Conservation (phyloP, 35 echinoderm and acorn worm genomes). For the Ophiothrix spiculata region DNA sequence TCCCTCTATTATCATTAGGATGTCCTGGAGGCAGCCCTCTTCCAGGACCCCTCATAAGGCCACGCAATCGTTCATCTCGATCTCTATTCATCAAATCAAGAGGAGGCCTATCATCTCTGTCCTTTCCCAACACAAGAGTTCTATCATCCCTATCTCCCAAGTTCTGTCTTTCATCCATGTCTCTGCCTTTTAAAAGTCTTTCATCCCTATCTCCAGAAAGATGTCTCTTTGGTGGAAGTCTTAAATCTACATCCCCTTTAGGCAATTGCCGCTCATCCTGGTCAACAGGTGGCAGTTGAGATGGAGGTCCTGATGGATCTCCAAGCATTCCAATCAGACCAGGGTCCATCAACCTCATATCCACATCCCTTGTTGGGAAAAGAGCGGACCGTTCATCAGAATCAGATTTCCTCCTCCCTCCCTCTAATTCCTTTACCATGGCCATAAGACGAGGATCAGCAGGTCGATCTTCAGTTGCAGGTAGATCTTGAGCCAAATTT, state of each 20-base stretch:
- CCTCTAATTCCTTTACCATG: slow-evolving; percentile 29
- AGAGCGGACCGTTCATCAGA: not conserved
- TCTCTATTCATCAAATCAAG: not conserved
- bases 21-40: not conserved
- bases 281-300: slow-evolving; percentile 5
- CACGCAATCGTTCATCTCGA: not conserved
- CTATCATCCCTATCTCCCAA: not conserved
- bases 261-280: slow-evolving; percentile 25
- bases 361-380: slow-evolving; percentile 49
- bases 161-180: not conserved
- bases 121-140: not conserved
- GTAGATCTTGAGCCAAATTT: not conserved
- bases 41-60: not conserved
- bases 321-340: not conserved
- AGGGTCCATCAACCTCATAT: slow-evolving; percentile 51
- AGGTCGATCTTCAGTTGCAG: not conserved
- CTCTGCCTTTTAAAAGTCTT: slow-evolving; percentile 11
- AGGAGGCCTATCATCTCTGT: not conserved
- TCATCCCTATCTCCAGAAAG: not conserved
- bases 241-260: not conserved
- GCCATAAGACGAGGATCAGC: slow-evolving; percentile 13
- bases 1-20: not conserved
- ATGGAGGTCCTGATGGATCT: not conserved
- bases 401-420: slow-evolving; percentile 23
- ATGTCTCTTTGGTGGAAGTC: not conserved